Evolutionary conservation across 1,140 invertebrate species (phyloP).

Genomic region (Procambarus virginalis): DNA sequence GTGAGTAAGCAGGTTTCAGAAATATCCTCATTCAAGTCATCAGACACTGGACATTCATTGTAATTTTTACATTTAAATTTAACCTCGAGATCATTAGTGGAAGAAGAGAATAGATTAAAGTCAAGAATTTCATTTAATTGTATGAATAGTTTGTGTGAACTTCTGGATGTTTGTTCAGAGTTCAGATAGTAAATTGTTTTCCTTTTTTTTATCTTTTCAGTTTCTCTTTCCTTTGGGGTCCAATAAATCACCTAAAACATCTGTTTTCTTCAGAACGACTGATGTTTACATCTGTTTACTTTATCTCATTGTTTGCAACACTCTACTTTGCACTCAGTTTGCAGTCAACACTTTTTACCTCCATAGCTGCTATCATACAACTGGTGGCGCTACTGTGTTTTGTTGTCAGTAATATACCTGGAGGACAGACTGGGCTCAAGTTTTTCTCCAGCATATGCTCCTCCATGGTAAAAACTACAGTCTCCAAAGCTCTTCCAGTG

Average conservation of each 20-base stretch:
- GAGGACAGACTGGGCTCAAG: constrained; percentile 90
- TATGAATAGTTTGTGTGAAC: too few species aligned
- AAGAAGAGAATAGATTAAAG: too few species aligned
- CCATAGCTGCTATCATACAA: constrained; percentile 89
- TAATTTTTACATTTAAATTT: too few species aligned
- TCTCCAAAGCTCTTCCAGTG: constrained; percentile 84
- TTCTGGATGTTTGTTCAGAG: too few species aligned
- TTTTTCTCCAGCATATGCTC: constrained; percentile 93
- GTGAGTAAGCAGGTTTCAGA: too few species aligned
- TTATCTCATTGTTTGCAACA: constrained; percentile 87
- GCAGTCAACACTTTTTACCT: constrained; percentile 90
- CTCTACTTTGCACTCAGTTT: constrained; percentile 92
- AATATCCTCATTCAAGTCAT: too few species aligned
- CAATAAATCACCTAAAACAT: constrained; percentile 90
- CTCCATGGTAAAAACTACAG: constrained; percentile 77
- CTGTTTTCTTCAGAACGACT: constrained; percentile 87
- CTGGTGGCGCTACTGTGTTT: constrained; percentile 92
- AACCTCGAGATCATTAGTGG: too few species aligned
- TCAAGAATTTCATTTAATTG: too few species aligned
- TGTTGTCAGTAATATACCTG: constrained; percentile 90
- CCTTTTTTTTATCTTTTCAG: constrained; percentile 78
- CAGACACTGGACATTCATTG: too few species aligned
- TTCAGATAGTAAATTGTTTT: too few species aligned
- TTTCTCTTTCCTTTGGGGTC: constrained; percentile 94
- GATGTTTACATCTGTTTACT: constrained; percentile 87